These are phyloP conservation scores for Lithophane semibrunnea DNA, from an alignment of 2,888 invertebrate genomes.

Conservation along the genomic window DNA sequence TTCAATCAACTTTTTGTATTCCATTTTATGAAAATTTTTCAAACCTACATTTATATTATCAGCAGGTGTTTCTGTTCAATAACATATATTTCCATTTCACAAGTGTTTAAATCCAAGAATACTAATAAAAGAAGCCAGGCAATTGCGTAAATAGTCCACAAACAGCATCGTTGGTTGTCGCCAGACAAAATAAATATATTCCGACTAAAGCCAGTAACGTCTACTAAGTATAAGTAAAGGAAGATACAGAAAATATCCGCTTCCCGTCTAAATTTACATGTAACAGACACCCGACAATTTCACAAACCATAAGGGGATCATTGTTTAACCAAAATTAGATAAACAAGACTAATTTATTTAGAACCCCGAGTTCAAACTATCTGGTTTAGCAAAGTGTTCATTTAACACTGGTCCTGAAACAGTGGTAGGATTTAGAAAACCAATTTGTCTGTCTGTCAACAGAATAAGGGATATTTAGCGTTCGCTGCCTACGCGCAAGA, in stretches of 20 bases:
- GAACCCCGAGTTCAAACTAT: slow-evolving; percentile 13
- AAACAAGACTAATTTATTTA: slow-evolving; percentile 59
- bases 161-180: slow-evolving; percentile 7
- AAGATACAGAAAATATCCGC: slow-evolving; percentile 59
- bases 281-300: slow-evolving; percentile 74
- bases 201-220: slow-evolving; percentile 12
- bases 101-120: not conserved
- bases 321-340: slow-evolving; percentile 74
- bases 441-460: slow-evolving; percentile 87
- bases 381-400: slow-evolving; percentile 36
- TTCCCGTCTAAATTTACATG: slow-evolving; percentile 70
- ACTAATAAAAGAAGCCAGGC: slow-evolving; percentile 23
- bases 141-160: slow-evolving; percentile 31
- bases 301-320: slow-evolving; percentile 74
- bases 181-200: slow-evolving; percentile 50
- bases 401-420: slow-evolving; percentile 61
- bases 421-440: slow-evolving; percentile 79
- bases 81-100: not conserved
- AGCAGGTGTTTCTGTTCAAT: not conserved
- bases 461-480: slow-evolving; percentile 78
- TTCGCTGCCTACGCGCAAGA: slow-evolving; percentile 68
- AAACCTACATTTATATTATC: not conserved
- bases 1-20: not conserved
- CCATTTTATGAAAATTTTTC: not conserved
- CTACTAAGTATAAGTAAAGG: slow-evolving; percentile 44